Base-by-base conservation (phyloP, 2,888 invertebrate genomes). In the Nymphalis c-album region DNA sequence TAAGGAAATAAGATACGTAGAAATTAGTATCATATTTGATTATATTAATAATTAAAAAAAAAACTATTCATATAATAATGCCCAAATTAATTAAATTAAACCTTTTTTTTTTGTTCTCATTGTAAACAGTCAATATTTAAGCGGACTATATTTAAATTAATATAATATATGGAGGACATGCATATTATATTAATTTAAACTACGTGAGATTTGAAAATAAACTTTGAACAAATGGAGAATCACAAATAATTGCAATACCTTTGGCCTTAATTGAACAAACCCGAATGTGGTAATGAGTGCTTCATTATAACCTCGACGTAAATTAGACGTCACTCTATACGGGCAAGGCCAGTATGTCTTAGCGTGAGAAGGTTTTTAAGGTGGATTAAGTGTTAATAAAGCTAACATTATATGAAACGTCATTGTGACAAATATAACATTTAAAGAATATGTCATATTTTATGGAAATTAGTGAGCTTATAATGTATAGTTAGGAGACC, bases 201-300 rank as follows among this genome's bases (percentile, higher is more conserved):
- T 22, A 22, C 22, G 2, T 13, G 10, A 13, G 4, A 13, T 40
- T 40, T 2, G 26, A 10, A 53, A 31, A 26, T 17, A 8, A 31
- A 16, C 16, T n/a, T 31, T 16, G 17, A 31, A 1, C 5, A 16
- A 17, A 31, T 55, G 7, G n/a, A 31, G 53, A 31, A 31, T n/a
- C 20, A 51, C 10, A 31, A 18, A 50, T 17, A 55, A 68, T 60
- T 64, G n/a, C 59, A 50, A 63, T 60, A 68, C 66, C 58, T 64
- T 47, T 66, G 68, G 64, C 68, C 72, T 68, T 64, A 72, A 72
- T 68, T 64, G 70, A 68, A 68, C 57, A 46, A 58, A 60, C 60
- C 22, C 63, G 50, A 61, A 71, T 69, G 70, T 71, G 75, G 71
- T 76, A 75, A 76, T 71, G 59, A 72, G 67, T 64, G 63, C 64